Percentiles rank a stretch among this genome's conserved stretches.
These are phyloP conservation scores for Mystacornis crossleyi DNA, from an alignment of 2,113 vertebrate species.

Conservation along the genomic window DNA sequence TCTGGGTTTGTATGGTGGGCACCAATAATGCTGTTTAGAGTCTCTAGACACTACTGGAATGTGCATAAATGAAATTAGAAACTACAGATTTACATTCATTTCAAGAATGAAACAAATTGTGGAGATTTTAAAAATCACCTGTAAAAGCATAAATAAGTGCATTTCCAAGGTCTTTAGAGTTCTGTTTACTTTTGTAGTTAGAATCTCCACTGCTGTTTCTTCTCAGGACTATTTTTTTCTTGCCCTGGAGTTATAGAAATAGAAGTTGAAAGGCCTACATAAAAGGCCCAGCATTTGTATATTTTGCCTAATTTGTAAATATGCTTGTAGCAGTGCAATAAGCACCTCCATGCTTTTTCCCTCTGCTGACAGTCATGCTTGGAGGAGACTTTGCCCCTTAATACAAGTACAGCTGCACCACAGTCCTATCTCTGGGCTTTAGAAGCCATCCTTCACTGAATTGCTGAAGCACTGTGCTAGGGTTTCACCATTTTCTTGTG, in stretches of 20 bases:
- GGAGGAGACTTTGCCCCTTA: neutral
- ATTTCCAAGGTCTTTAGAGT: neutral
- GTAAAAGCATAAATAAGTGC: neutral
- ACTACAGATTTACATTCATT: neutral
- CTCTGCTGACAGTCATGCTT: neutral
- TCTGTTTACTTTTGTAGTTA: neutral
- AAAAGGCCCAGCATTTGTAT: neutral
- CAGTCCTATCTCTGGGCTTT: neutral
- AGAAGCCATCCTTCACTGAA: neutral
- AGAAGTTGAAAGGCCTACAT: neutral
- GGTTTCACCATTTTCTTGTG: neutral
- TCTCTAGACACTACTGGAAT: neutral
- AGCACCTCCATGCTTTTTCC: neutral
- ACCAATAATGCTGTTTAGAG: neutral
- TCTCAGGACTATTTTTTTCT: neutral
- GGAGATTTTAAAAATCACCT: neutral
- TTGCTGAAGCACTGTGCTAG: neutral
- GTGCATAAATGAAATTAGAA: conserved; percentile 14
- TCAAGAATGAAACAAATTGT: neutral
- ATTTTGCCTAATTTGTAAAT: neutral
- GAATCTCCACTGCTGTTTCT: neutral
- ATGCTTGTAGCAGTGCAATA: neutral
- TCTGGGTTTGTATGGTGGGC: neutral
- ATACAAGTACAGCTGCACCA: neutral
- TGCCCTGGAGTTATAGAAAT: neutral